A percentile compares a stretch with the other conserved stretches of the same genome.
Evolutionary conservation across 2,888 invertebrate genomes (phyloP).

Genomic region (Netelia melanura): DNA sequence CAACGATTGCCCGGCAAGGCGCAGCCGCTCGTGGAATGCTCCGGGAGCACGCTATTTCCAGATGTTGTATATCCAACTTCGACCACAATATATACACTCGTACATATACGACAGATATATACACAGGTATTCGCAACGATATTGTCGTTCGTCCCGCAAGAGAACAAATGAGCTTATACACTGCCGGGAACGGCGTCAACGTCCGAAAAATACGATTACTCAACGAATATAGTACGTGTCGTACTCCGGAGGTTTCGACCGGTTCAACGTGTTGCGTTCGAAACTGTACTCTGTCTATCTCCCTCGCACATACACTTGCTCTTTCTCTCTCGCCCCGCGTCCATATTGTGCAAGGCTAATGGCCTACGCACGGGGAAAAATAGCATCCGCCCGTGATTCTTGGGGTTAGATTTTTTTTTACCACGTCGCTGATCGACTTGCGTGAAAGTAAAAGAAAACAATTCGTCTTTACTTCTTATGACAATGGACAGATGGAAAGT

Average conservation of each 20-base stretch:
- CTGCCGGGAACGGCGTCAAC: conserved; percentile 15
- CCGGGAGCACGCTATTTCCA: conserved; percentile 70
- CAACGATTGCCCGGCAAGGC: conserved; percentile 58
- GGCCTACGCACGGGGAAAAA: conserved; percentile 60
- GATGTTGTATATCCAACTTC: conserved; percentile 62
- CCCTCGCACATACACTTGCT: too few relatives aligned
- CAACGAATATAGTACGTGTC: conserved; percentile 6
- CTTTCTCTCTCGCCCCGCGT: conserved; percentile 51
- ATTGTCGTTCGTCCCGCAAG: conserved; percentile 1
- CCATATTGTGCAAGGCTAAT: conserved; percentile 72
- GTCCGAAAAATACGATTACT: not conserved
- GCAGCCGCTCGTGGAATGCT: conserved; percentile 57
- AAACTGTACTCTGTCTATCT: conserved; percentile 1
- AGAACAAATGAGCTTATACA: conserved; percentile 5
- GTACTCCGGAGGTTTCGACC: conserved; percentile 16
- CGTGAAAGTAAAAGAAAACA: not conserved
- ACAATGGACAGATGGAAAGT: not conserved
- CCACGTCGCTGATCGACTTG: not conserved
- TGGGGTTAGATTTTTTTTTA: conserved; percentile 27
- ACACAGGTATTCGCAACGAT: not conserved
- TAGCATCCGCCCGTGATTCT: conserved; percentile 57
- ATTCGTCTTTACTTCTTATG: not conserved
- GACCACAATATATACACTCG: not conserved
- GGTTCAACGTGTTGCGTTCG: conserved; percentile 71
- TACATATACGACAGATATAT: conserved; percentile 2